A percentile compares a stretch with the other conserved stretches of the same genome.
Evolutionary conservation across 2,888 invertebrate species (phyloP).

Genomic region (Scaeva pyrastri): DNA sequence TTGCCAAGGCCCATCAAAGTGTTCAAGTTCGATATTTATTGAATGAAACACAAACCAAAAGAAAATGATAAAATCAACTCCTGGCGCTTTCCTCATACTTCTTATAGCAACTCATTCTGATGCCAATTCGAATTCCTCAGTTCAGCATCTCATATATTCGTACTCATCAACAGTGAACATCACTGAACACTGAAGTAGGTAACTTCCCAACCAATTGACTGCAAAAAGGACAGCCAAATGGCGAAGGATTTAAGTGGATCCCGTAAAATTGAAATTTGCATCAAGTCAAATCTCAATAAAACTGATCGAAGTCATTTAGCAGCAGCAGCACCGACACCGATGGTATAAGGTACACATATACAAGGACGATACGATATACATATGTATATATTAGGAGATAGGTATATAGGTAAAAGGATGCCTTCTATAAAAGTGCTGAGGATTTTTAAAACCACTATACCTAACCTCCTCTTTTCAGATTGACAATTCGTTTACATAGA

Average conservation of each 20-base stretch:
- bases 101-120: not conserved
- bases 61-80: conserved; percentile 66
- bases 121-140: conserved; percentile 8
- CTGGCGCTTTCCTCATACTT: conserved; percentile 18
- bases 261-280: conserved; percentile 76
- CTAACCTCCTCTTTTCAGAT: conserved; percentile 47
- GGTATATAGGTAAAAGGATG: conserved; percentile 16
- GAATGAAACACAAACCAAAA: conserved; percentile 26
- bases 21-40: conserved; percentile 50
- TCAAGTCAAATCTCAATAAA: conserved; percentile 75
- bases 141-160: conserved; percentile 36
- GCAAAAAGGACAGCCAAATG: conserved; percentile 67
- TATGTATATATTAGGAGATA: not conserved
- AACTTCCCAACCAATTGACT: conserved; percentile 10
- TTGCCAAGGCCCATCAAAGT: conserved; percentile 32
- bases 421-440: no score
- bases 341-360: not conserved
- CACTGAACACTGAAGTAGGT: conserved; percentile 34
- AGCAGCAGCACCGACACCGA: conserved; percentile 4
- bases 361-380: no score
- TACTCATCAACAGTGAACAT: conserved; percentile 8
- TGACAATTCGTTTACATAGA: conserved; percentile 69
- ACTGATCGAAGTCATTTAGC: conserved; percentile 72
- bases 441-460: conserved; percentile 50
- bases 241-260: conserved; percentile 73